Evolutionary conservation across 53 echinoderm and acorn worm species (phyloP).

Genomic region (Holothuria leucospilota): DNA sequence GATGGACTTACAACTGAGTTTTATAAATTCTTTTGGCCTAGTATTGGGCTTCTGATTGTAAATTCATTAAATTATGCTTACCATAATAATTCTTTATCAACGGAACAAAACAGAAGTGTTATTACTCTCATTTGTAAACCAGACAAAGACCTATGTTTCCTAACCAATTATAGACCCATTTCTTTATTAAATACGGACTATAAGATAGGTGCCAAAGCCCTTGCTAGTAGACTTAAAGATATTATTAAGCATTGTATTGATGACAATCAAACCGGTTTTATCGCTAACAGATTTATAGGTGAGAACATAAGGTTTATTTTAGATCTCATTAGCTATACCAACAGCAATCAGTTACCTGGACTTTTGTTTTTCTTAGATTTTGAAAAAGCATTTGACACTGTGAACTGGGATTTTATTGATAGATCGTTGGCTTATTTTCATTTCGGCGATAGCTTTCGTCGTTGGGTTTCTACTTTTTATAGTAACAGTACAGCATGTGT

Average conservation of each 20-base stretch:
- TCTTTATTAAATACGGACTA: too few species aligned
- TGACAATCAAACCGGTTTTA: constrained; percentile 65
- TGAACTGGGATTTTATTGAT: constrained; percentile 2
- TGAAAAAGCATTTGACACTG: background rate
- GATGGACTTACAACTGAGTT: constrained; percentile 72
- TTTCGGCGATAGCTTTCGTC: constrained; percentile 50
- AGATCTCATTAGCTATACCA: constrained; percentile 38
- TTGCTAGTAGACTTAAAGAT: constrained; percentile 56
- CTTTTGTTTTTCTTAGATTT: constrained; percentile 46
- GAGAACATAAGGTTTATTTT: too few species aligned
- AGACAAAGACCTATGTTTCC: constrained; percentile 47
- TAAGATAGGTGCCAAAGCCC: constrained; percentile 56
- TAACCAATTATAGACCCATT: too few species aligned
- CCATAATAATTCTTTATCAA: constrained; percentile 43
- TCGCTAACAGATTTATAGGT: constrained; percentile 53
- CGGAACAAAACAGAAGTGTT: constrained; percentile 55
- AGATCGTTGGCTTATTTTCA: constrained; percentile 27
- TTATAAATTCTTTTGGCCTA: constrained; percentile 58
- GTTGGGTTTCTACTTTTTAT: constrained; percentile 32
- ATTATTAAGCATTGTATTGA: constrained; percentile 53
- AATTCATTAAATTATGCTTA: constrained; percentile 62
- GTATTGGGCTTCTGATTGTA: constrained; percentile 48
- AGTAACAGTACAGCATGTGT: constrained; percentile 28
- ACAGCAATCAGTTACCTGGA: constrained; percentile 15
- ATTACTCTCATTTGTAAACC: constrained; percentile 66